Evolutionary conservation across 2,797 vertebrate species (phyloP).

Genomic region (Acanthornis magna): DNA sequence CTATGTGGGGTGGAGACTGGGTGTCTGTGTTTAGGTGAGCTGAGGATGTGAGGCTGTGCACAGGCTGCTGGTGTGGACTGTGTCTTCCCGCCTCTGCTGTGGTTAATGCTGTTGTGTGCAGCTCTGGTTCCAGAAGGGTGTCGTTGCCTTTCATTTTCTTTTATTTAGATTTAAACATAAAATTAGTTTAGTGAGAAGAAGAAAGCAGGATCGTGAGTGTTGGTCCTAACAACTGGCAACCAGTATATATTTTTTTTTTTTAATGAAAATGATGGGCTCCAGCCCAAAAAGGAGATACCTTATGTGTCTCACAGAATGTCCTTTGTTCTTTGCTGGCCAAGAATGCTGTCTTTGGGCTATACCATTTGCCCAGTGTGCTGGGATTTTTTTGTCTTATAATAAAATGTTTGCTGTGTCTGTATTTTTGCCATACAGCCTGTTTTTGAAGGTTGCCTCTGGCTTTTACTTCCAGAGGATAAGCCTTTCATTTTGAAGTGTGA

Average conservation of each 20-base stretch:
- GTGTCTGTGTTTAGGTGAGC: neutral
- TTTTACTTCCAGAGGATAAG: neutral
- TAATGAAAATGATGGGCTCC: neutral
- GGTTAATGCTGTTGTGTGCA: neutral
- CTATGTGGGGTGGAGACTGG: rapidly evolving
- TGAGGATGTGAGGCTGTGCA: neutral
- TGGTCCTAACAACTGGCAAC: neutral
- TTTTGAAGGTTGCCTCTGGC: neutral
- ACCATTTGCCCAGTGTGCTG: neutral
- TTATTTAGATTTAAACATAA: neutral
- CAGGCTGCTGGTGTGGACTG: neutral
- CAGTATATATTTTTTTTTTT: neutral
- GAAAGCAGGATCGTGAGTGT: neutral
- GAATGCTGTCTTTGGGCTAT: neutral
- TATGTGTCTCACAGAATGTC: neutral
- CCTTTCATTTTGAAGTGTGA: neutral
- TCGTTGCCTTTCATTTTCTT: neutral
- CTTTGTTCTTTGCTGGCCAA: neutral
- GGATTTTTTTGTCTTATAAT: rapidly evolving
- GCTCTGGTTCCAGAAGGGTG: neutral
- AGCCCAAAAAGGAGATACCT: neutral
- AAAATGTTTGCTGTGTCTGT: neutral
- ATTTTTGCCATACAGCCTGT: neutral
- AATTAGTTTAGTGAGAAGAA: neutral
- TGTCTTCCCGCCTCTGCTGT: neutral